A percentile compares a stretch with the other conserved stretches of the same genome.
These are phyloP conservation scores for Alectoris magna DNA, from an alignment of 2,797 vertebrate species.

Conservation along the genomic window DNA sequence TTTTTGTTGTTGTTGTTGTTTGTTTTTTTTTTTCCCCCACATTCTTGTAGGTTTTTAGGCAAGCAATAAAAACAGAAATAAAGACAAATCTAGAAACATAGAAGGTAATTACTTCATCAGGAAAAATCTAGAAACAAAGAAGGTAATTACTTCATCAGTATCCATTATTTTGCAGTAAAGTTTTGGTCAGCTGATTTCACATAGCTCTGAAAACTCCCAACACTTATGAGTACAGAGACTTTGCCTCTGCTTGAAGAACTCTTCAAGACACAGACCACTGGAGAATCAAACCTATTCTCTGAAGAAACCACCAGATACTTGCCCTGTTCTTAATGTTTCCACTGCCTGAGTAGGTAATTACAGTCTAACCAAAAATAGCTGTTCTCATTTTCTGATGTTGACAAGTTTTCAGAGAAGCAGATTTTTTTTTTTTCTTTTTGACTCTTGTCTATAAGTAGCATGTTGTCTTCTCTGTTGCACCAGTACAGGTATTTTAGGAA, in stretches of 20 bases:
- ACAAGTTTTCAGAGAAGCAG: background rate
- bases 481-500: background rate
- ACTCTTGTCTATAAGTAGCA: background rate
- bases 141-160: background rate
- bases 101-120: background rate
- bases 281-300: background rate
- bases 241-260: background rate
- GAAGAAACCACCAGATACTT: background rate
- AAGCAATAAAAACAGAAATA: background rate
- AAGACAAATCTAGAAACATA: background rate
- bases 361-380: background rate
- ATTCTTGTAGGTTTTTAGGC: background rate
- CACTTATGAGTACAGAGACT: background rate
- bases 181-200: background rate
- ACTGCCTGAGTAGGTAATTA: background rate
- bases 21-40: background rate
- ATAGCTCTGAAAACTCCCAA: background rate
- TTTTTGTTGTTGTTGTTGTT: background rate
- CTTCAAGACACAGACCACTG: background rate
- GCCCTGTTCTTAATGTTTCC: background rate
- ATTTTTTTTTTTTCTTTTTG: background rate
- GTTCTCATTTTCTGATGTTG: background rate
- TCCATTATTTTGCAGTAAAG: background rate
- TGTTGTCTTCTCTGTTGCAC: background rate
- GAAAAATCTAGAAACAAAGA: background rate